Base-by-base conservation (phyloP, 2,797 vertebrate species). In the Harpagifer antarcticus region DNA sequence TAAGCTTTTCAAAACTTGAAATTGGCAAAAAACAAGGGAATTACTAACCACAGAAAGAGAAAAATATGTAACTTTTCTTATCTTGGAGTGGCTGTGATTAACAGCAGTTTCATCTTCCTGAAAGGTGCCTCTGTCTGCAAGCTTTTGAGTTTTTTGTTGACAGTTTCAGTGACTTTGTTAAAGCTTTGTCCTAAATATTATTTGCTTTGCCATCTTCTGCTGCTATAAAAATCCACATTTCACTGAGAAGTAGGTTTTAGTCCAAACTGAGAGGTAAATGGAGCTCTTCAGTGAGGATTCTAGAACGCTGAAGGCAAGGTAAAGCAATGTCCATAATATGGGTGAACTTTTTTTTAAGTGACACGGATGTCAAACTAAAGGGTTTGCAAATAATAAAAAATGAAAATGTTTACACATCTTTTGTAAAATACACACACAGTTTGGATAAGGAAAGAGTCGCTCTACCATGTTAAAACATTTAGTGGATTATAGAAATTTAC, bases 1-100 rank as follows among this genome's bases (percentile, higher is more conserved):
- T 67, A 85, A 85, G 87, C 88, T 79, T 79, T 83, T 81, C 88
- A 90, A 91, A 94, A 94, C 90, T 92, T 93, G 72, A 37, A 92
- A 88, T 81, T 86, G 50, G 59, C 52, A 81, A 20, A 70, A 61
- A 64, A 87, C 83, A 83, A 71, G 5, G 42, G 50, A 70, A 68
- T 60, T 75, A 81, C 68, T 79, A 84, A 86, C 62, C 77, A 88
- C 70, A 84, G 64, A 65, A 72, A 68, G 78, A 57, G 31, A 68
- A 71, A 85, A 72, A 79, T 54, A 62, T 33, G 48, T 63, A 76
- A 80, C 45, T 58, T 57, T 53, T 60, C n/a, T 14, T 9, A 53
- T 55, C 14, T 82, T 67, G 31, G 83, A 82, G 79, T 78, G 77
- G 81, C 84, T 84, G 85, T 88, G 64, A 87, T 77, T 77, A 68